Percentiles rank a stretch among this genome's conserved stretches.
Evolutionary conservation across 2,113 vertebrate genomes (phyloP).

Genomic region (Alaudala cheleensis): DNA sequence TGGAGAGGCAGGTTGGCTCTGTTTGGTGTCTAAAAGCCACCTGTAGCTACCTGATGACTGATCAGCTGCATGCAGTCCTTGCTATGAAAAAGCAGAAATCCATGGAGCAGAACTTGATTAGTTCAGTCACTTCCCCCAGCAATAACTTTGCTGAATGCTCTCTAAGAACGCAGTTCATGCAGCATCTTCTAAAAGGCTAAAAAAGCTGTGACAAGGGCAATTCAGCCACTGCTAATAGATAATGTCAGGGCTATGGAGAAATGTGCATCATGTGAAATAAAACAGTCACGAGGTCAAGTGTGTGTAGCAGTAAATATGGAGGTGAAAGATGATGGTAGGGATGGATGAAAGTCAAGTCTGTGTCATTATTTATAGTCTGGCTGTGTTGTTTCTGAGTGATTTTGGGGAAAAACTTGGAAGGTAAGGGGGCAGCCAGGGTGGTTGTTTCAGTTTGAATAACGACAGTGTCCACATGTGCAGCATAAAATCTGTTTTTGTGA

Average conservation of each 20-base stretch:
- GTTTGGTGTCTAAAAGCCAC: not conserved
- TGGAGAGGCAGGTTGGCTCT: not conserved
- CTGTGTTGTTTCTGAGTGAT: not conserved
- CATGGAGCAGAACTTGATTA: not conserved
- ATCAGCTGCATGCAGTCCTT: not conserved
- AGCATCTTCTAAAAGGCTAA: constrained; percentile 34
- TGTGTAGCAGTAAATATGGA: constrained; percentile 29
- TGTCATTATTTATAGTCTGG: not conserved
- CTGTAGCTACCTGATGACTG: not conserved
- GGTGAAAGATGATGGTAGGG: not conserved
- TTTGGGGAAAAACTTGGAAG: not conserved
- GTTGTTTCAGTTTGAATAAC: constrained; percentile 18
- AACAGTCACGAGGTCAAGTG: not conserved
- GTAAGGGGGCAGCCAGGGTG: not conserved
- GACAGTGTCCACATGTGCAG: not conserved
- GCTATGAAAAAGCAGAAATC: not conserved
- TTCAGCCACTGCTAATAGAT: constrained; percentile 17
- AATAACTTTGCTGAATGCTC: constrained; percentile 16
- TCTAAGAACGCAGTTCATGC: not conserved
- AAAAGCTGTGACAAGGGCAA: constrained; percentile 1
- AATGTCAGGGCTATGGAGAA: not conserved
- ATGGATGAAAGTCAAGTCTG: not conserved
- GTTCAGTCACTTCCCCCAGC: not conserved
- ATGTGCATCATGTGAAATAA: not conserved
- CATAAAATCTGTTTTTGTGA: not conserved